Percentiles rank a stretch among this genome's conserved stretches.
Conservation (phyloP, 2,113 vertebrate genomes). For the Pseudorasbora parva region DNA sequence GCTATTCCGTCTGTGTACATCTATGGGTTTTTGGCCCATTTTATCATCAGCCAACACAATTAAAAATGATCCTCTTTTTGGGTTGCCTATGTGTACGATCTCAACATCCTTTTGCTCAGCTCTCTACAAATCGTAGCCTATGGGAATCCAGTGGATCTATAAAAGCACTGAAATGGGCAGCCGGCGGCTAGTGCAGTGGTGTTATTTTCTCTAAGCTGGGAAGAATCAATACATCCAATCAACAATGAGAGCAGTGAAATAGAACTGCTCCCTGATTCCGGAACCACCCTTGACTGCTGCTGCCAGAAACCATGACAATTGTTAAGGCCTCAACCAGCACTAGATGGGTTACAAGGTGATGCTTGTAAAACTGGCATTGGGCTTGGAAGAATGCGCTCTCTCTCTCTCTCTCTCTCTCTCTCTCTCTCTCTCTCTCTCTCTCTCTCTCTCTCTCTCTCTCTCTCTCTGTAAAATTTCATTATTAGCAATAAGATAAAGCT, state of each 20-base stretch:
- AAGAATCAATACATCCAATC: conserved; percentile 51
- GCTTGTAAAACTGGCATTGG: neutral
- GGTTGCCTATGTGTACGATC: conserved; percentile 10
- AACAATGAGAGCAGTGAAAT: conserved; percentile 31
- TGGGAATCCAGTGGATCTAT: conserved; percentile 47
- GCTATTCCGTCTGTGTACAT: neutral
- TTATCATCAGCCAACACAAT: conserved; percentile 26
- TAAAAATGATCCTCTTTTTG: conserved; percentile 39
- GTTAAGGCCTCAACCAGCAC: neutral
- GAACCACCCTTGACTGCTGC: neutral
- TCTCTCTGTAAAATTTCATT: neutral
- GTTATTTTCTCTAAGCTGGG: conserved; percentile 46
- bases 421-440: neutral
- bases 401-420: neutral
- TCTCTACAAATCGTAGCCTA: conserved; percentile 36
- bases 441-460: too few relatives aligned
- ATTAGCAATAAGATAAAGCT: conserved; percentile 6
- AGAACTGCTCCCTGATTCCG: conserved; percentile 26
- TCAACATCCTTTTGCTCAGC: conserved; percentile 5
- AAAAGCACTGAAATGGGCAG: conserved; percentile 45
- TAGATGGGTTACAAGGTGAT: neutral
- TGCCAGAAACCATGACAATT: conserved; percentile 5
- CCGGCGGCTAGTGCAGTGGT: conserved; percentile 26
- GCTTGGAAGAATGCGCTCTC: neutral
- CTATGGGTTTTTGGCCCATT: neutral